These are phyloP conservation scores for Saccostrea cuccullata DNA, from an alignment of 1,140 invertebrate species.

Conservation along the genomic window DNA sequence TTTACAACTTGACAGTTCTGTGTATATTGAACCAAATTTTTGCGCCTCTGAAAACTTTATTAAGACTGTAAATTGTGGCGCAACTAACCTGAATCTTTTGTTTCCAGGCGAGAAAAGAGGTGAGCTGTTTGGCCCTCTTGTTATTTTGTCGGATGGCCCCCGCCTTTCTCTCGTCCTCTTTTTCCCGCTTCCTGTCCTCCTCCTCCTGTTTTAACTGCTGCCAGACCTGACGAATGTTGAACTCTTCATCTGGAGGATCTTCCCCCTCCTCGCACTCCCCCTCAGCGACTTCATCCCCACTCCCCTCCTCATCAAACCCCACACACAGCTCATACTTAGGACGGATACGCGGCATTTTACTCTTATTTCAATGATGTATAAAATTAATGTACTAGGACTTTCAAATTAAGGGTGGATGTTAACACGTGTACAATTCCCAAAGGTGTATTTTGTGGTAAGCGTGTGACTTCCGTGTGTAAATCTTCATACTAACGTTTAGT, in stretches of 20 bases:
- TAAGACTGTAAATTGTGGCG: too few species aligned
- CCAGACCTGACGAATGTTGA: neutral
- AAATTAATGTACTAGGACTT: neutral
- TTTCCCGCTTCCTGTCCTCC: neutral
- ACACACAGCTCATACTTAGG: slow-evolving; percentile 3
- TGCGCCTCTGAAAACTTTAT: too few species aligned
- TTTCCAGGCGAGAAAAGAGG: neutral
- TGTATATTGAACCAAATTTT: too few species aligned
- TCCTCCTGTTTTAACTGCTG: neutral
- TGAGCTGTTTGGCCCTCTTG: neutral
- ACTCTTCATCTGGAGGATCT: neutral
- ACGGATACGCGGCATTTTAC: neutral
- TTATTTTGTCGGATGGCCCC: neutral
- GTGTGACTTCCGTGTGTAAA: slow-evolving; percentile 13
- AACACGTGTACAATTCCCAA: neutral
- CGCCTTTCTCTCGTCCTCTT: neutral
- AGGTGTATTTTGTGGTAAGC: neutral
- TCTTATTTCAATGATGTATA: neutral
- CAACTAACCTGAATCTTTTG: neutral
- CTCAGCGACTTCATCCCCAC: neutral
- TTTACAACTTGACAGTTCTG: too few species aligned
- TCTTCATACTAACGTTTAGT: neutral
- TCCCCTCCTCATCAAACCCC: slow-evolving; percentile 3
- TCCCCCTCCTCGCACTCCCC: neutral
- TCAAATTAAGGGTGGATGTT: neutral